Evolutionary conservation across 2,797 vertebrate species (phyloP), one percentile per base, ranked within the genome.

Genomic region (Hyperoplus immaculatus): DNA sequence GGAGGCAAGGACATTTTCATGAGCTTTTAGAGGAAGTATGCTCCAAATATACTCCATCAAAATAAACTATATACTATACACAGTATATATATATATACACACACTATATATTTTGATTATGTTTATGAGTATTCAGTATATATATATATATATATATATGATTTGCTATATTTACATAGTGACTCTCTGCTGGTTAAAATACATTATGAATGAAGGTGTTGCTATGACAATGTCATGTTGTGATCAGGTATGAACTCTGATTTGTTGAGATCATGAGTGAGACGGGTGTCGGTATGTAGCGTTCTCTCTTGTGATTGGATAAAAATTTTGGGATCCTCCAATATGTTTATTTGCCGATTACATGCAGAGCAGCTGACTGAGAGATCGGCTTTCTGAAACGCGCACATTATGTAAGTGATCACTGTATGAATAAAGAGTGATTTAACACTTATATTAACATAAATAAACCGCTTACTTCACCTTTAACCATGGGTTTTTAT

Each of bases 1-100:
- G 57, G 18, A 59, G 12, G 36, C 3, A 8, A n/a, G 54, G 61
- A 50, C 15, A 56, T 69, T 58, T 1, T 78, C 6, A 56, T 59
- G 18, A 51, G 68, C 39, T 58, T 67, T 76, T 18, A 45, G 56
- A 66, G 51, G 49, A 71, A 72, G 70, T 60, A 18, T 65, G 41
- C 39, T 68, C 42, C 53, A 70, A 72, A 70, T 60, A 18, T 65
- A 41, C 39, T 68, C 42, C 53, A 70, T 61, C 56, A 43, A 57
- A 49, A 72, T 14, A 38, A 18, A 29, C 29, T 21, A 38, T 51
- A 46, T 53, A 39, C 10, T 45, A 7, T 45, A 29, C 29, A 29
- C 29, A 29, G 29, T 45, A 45, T 45, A 6, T 45, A 45, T 45
- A 43, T 43, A 43, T 43, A 3, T 43, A 45, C 10, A 45, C 10